These are phyloP conservation scores for Aphis craccivora DNA, from an alignment of 1,140 invertebrate species.

Conservation along the genomic window DNA sequence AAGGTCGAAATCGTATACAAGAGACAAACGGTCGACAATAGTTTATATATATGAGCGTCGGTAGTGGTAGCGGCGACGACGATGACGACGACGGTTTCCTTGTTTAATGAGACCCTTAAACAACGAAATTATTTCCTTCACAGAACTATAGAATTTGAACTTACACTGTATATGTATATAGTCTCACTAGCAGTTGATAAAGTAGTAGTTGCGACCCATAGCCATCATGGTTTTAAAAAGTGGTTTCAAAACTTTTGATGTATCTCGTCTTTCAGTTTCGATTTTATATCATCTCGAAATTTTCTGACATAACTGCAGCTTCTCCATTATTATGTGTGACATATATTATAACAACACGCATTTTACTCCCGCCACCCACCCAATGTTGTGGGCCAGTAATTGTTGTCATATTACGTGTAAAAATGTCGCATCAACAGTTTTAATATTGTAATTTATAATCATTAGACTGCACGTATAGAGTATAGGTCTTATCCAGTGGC, in stretches of 20 bases:
- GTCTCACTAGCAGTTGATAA: not conserved
- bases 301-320: not conserved
- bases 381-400: no score
- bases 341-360: not conserved
- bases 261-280: not conserved
- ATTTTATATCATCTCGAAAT: not conserved
- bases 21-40: not conserved
- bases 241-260: slow-evolving; percentile 1
- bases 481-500: no score
- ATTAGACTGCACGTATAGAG: no score
- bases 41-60: not conserved
- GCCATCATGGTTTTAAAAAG: not conserved
- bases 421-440: no score
- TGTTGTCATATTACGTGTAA: no score
- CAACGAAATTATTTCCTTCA: not conserved
- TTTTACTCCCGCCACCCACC: no score
- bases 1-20: not conserved
- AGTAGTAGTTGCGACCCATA: not conserved
- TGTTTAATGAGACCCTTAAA: slow-evolving; percentile 1
- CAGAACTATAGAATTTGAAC: not conserved
- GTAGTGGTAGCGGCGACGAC: no score
- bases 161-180: not conserved
- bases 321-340: not conserved
- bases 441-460: no score
- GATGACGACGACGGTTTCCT: not conserved